Percentiles rank a stretch among this genome's conserved stretches.
Conservation (phyloP, 2,113 vertebrate genomes). For the Recurvirostra avosetta region DNA sequence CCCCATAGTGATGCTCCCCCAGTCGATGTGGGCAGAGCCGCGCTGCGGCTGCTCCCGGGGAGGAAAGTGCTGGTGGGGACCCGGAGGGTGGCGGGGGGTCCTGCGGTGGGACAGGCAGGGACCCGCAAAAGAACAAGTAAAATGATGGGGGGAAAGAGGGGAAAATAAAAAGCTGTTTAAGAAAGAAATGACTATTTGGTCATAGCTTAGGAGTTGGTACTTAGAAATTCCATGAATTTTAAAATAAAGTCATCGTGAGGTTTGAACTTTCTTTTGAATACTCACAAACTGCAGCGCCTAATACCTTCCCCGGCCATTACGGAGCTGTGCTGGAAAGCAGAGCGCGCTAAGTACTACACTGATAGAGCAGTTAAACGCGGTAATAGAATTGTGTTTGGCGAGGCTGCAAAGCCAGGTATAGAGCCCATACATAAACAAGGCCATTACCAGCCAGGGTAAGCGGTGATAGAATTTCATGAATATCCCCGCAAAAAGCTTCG, state of each 20-base stretch:
- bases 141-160: neutral
- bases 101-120: neutral
- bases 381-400: conserved; percentile 57
- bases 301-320: conserved; percentile 45
- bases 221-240: conserved; percentile 72
- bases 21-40: neutral
- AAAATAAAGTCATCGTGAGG: conserved; percentile 48
- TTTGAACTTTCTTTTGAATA: conserved; percentile 41
- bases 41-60: fast-evolving
- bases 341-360: neutral
- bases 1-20: fast-evolving
- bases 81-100: fast-evolving
- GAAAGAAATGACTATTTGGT: conserved; percentile 19
- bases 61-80: neutral
- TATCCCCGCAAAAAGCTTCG: conserved; percentile 49
- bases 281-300: neutral
- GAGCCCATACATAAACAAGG: conserved; percentile 60
- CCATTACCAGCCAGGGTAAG: conserved; percentile 54
- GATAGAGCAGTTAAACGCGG: conserved; percentile 49
- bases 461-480: conserved; percentile 60
- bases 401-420: conserved; percentile 44
- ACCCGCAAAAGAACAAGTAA: neutral
- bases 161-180: neutral
- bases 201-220: conserved; percentile 43
- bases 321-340: conserved; percentile 35